phyloP scores from a whole-genome alignment of 1,140 invertebrate genomes.

The Papilio polytes region DNA sequence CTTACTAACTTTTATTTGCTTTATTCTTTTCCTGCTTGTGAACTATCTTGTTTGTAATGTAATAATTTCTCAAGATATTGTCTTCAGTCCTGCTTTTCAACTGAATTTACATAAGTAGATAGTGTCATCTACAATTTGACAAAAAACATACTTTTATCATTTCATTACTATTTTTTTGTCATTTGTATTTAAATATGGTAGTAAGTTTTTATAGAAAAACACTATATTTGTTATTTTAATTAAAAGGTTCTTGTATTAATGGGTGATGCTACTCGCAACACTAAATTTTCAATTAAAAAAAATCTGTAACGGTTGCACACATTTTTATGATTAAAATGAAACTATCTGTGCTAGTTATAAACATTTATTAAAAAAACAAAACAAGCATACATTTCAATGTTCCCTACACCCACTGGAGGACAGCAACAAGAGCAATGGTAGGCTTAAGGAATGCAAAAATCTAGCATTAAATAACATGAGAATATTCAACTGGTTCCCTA shows the following conservation, averaged over 20 bases:
- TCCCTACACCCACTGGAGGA: slow-evolving; percentile 60
- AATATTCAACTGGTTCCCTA: slow-evolving; percentile 14
- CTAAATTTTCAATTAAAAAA: background rate
- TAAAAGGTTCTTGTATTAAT: too few relatives aligned
- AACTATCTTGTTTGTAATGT: background rate
- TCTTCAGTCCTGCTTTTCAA: background rate
- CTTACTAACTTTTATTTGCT: too few relatives aligned
- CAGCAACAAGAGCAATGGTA: slow-evolving; percentile 19
- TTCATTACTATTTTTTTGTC: too few relatives aligned
- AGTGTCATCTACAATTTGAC: background rate
- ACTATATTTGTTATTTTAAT: too few relatives aligned
- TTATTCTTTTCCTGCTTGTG: background rate
- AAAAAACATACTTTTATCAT: background rate
- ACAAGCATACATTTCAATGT: slow-evolving; percentile 48
- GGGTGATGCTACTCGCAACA: background rate
- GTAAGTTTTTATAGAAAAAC: too few relatives aligned
- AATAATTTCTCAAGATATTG: too few relatives aligned
- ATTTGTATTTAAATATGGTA: too few relatives aligned
- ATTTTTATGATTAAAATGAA: slow-evolving; percentile 45
- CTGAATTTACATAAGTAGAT: background rate
- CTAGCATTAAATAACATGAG: background rate
- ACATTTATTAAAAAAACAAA: slow-evolving; percentile 64
- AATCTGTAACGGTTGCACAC: background rate
- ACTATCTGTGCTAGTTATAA: slow-evolving; percentile 43
- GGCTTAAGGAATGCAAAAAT: slow-evolving; percentile 29